phyloP scores from a whole-genome alignment of 1,140 invertebrate species.

The Drosophila kohkoa region DNA sequence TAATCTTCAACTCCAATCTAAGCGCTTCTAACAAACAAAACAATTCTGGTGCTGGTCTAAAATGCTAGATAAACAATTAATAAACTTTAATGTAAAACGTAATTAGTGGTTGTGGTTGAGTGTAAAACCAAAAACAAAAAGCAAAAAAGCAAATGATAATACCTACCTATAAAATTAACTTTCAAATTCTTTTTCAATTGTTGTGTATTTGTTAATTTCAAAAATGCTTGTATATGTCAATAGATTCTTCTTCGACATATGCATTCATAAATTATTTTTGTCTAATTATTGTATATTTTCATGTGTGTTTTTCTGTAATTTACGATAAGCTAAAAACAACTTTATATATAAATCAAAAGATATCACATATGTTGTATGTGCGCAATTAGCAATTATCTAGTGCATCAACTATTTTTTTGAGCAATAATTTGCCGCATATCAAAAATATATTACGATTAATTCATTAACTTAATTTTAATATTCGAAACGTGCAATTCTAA shows the following conservation, averaged over 20 bases:
- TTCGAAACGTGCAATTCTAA: constrained; percentile 65
- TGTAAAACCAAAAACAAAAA: constrained; percentile 1
- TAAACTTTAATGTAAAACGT: constrained; percentile 16
- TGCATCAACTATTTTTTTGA: constrained; percentile 47
- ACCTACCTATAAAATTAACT: neutral
- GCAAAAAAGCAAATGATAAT: constrained; percentile 31
- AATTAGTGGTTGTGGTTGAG: constrained; percentile 51
- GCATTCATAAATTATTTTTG: constrained; percentile 4
- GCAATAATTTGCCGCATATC: constrained; percentile 75
- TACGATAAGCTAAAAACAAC: constrained; percentile 23
- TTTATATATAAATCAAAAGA: constrained; percentile 3
- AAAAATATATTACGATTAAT: constrained; percentile 32
- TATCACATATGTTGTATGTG: constrained; percentile 22
- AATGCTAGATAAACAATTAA: constrained; percentile 49
- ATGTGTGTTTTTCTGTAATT: constrained; percentile 33
- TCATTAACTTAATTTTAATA: constrained; percentile 35
- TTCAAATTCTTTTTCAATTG: constrained; percentile 2
- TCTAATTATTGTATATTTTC: constrained; percentile 23
- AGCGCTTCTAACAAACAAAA: constrained; percentile 68
- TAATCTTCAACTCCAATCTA: constrained; percentile 58
- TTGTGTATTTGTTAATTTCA: constrained; percentile 28
- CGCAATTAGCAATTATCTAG: constrained; percentile 32
- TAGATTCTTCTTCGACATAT: constrained; percentile 30
- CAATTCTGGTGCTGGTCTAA: constrained; percentile 70
- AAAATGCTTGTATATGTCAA: constrained; percentile 30